phyloP scores from a whole-genome alignment of 1,140 invertebrate genomes.

The Hyposmocoma kahamanoa region DNA sequence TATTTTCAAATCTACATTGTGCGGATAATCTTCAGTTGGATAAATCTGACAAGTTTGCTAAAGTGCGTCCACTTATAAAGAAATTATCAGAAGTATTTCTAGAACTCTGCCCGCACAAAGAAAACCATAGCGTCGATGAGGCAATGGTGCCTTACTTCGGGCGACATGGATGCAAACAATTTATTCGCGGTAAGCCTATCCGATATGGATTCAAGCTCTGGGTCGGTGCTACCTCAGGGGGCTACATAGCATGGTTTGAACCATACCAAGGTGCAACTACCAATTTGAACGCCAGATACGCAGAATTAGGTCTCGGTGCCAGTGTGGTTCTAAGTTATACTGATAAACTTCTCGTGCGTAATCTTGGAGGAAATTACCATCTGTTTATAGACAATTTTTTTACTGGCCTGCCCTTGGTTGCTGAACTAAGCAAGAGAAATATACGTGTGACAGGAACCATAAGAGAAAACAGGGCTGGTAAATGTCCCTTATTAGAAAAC shows the following conservation, averaged over 20 bases:
- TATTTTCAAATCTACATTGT: background rate
- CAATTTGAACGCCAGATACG: background rate
- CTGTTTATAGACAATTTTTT: background rate
- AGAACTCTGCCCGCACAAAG: background rate
- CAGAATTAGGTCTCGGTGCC: background rate
- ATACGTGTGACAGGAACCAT: background rate
- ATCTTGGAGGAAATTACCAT: background rate
- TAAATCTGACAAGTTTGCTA: background rate
- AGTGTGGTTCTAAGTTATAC: background rate
- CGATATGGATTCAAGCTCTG: background rate
- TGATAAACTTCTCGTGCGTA: background rate
- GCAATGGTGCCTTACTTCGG: background rate
- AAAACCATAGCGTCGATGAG: background rate
- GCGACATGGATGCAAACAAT: background rate
- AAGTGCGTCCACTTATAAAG: background rate
- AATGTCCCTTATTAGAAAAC: slow-evolving; percentile 3
- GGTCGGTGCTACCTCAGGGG: background rate
- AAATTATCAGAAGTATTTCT: background rate
- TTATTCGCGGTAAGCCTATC: background rate
- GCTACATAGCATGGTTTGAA: background rate
- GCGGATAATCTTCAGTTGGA: background rate
- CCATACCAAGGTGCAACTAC: background rate
- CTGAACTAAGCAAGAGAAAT: background rate
- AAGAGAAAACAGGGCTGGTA: background rate
- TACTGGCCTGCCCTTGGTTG: background rate